Evolutionary conservation across 2,888 invertebrate species (phyloP).

Genomic region (Tetrapedia diversipes): DNA sequence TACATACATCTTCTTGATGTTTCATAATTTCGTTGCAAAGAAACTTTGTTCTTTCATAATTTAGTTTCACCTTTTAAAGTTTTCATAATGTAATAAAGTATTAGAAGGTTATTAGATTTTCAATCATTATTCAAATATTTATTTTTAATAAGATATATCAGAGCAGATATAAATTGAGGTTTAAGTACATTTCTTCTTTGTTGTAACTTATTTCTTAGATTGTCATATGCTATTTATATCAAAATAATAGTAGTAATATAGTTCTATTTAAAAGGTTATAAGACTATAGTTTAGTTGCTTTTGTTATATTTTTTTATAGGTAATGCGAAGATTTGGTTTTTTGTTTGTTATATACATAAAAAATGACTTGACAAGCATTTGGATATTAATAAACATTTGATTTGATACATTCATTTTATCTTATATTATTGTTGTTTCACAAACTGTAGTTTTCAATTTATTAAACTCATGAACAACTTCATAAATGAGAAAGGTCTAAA

Average conservation of each 20-base stretch:
- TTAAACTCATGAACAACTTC: slow-evolving; percentile 29
- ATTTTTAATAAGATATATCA: slow-evolving; percentile 14
- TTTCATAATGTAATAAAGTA: slow-evolving; percentile 18
- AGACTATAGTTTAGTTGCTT: slow-evolving; percentile 34
- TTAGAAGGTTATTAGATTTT: slow-evolving; percentile 13
- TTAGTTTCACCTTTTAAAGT: slow-evolving; percentile 21
- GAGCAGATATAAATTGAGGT: slow-evolving; percentile 5
- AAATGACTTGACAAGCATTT: slow-evolving; percentile 4
- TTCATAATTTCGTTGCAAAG: slow-evolving; percentile 6
- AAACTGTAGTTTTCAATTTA: slow-evolving; percentile 32
- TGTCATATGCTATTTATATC: slow-evolving; percentile 8
- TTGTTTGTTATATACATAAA: slow-evolving; percentile 19
- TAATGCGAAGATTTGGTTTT: slow-evolving; percentile 19
- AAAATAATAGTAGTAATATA: slow-evolving; percentile 16
- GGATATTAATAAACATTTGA: slow-evolving; percentile 10
- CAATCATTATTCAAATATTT: not conserved
- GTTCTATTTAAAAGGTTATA: slow-evolving; percentile 15
- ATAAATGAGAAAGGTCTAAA: slow-evolving; percentile 26
- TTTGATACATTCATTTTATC: slow-evolving; percentile 42
- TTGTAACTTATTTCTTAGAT: slow-evolving; percentile 8
- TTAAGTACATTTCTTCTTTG: slow-evolving; percentile 5
- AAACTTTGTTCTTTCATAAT: slow-evolving; percentile 32
- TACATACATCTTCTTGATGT: slow-evolving; percentile 36
- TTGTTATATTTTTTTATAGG: slow-evolving; percentile 17
- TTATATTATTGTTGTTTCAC: slow-evolving; percentile 13